phyloP scores from a whole-genome alignment of 2,797 vertebrate genomes.

The Sebastes cheni region DNA sequence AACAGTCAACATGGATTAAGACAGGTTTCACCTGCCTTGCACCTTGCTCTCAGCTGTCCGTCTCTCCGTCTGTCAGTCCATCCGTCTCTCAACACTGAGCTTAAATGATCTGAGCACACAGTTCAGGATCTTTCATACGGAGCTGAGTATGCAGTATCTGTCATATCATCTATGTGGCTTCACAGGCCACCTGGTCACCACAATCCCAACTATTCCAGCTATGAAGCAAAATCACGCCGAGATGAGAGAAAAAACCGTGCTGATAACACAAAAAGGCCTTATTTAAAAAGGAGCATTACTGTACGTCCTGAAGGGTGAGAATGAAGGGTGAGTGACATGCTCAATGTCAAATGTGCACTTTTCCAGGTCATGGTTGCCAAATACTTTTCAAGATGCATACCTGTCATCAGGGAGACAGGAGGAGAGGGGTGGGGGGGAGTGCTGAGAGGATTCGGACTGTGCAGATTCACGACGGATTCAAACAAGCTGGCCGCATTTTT shows the following conservation, averaged over 20 bases:
- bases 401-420: conserved; percentile 55
- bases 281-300: conserved; percentile 32
- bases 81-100: conserved; percentile 41
- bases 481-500: conserved; percentile 43
- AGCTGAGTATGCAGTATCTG: conserved; percentile 32
- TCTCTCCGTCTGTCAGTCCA: conserved; percentile 15
- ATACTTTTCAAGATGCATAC: conserved; percentile 64
- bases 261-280: conserved; percentile 39
- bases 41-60: background rate
- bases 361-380: conserved; percentile 67
- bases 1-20: background rate
- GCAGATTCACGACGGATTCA: conserved; percentile 44
- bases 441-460: conserved; percentile 49
- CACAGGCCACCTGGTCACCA: conserved; percentile 67
- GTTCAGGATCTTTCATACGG: conserved; percentile 1
- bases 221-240: conserved; percentile 40
- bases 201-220: conserved; percentile 72
- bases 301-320: conserved; percentile 13
- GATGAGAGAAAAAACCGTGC: conserved; percentile 43
- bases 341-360: conserved; percentile 71
- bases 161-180: conserved; percentile 45
- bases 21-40: conserved; percentile 1
- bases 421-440: background rate
- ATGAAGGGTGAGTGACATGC: conserved; percentile 50
- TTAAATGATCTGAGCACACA: conserved; percentile 35